Percentiles rank a stretch among this genome's conserved stretches.
Evolutionary conservation across 1,140 invertebrate genomes (phyloP).

Genomic region (Dendrolimus kikuchii): DNA sequence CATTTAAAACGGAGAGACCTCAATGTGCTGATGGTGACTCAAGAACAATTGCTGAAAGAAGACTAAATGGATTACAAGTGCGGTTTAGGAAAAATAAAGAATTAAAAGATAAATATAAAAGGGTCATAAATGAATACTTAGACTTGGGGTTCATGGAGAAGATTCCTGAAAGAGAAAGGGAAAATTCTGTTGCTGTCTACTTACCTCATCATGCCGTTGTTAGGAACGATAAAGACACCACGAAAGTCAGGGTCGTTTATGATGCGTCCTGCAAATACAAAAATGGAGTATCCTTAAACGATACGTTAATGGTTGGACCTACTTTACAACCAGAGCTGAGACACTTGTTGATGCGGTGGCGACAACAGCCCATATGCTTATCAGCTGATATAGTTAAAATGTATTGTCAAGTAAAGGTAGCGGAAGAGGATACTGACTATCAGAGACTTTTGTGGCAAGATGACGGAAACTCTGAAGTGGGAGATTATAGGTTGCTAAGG

Average conservation of each 20-base stretch:
- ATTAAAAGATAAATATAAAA: constrained; percentile 9
- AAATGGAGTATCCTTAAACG: constrained; percentile 13
- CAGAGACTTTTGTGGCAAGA: constrained; percentile 39
- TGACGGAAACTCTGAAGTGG: constrained; percentile 7
- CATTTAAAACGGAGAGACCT: constrained; percentile 22
- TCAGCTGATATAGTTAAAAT: constrained; percentile 50
- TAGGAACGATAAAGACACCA: constrained; percentile 22
- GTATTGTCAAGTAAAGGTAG: constrained; percentile 32
- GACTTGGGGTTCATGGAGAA: constrained; percentile 17
- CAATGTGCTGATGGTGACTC: neutral
- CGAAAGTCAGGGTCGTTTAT: constrained; percentile 23
- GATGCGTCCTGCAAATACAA: constrained; percentile 20
- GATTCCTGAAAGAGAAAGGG: constrained; percentile 7
- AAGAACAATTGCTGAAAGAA: constrained; percentile 4
- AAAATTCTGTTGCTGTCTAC: constrained; percentile 17
- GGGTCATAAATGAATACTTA: constrained; percentile 21
- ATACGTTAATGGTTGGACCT: constrained; percentile 13
- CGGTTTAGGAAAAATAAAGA: neutral
- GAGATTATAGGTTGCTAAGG: constrained; percentile 23
- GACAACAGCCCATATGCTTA: constrained; percentile 32
- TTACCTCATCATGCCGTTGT: constrained; percentile 25
- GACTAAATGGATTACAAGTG: constrained; percentile 3
- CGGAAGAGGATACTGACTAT: constrained; percentile 23
- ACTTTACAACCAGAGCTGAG: constrained; percentile 27
- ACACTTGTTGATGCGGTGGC: constrained; percentile 42